Base-by-base conservation (phyloP, 2,797 vertebrate species). In the Xenopus petersii region DNA sequence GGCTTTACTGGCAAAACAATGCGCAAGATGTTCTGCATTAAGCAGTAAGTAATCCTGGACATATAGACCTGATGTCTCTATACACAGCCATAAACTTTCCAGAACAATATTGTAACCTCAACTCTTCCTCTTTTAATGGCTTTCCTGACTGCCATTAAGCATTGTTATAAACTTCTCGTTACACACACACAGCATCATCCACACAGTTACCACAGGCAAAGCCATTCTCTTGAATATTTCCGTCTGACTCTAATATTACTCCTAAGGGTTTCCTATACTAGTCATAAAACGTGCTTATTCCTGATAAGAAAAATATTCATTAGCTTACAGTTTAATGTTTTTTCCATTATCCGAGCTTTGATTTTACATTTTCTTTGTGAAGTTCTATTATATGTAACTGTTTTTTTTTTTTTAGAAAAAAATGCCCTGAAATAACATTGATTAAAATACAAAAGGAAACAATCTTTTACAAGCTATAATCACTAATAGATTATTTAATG, bases 41-140 rank as follows among this genome's bases (percentile, higher is more conserved):
- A 89, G 85, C 82, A 81, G 84, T 86, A 87, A 88, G 84, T 85
- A 82, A 86, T 88, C 82, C 86, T 88, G 87, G 85, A 88, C 87
- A 82, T 73, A 86, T 84, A 89, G 87, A 89, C 88, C 88, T 80
- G 85, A 81, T 88, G 88, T 89, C 88, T 89, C 88, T 89, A 24
- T 80, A 86, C 85, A 83, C 88, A 87, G 87, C 86, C 86, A 89
- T 88, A 88, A 87, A 88, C 84, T 86, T 86, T 87, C 80, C 87
- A 87, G 85, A 81, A 86, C 82, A 75, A 83, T 84, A 80, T 64
- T 86, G 82, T 88, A 88, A 88, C 87, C 87, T 88, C 87, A 88
- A 86, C 79, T 88, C 88, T 88, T 88, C 87, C 86, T 87, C 85
- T 83, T 87, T 84, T 89, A 89, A 89, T 89, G 83, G 87, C 86